phyloP scores from a whole-genome alignment of 2,888 invertebrate species.

The Eueremaeus valkanovi region DNA sequence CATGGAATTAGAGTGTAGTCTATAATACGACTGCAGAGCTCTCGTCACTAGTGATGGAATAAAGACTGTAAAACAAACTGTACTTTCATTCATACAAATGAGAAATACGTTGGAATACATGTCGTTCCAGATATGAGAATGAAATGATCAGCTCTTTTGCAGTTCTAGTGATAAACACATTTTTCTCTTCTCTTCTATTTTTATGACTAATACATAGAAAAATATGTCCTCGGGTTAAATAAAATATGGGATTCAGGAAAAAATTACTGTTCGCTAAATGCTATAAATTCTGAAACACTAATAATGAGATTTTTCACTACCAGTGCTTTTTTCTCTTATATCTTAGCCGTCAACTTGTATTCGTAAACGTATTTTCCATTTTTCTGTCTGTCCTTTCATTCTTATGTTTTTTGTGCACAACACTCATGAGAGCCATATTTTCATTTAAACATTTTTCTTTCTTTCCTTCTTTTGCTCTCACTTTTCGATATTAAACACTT shows the following conservation, averaged over 20 bases:
- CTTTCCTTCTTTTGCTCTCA: background rate
- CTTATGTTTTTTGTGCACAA: background rate
- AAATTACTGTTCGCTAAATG: too few relatives aligned
- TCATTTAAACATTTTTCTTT: conserved; percentile 22
- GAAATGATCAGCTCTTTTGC: too few relatives aligned
- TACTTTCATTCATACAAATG: too few relatives aligned
- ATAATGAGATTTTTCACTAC: background rate
- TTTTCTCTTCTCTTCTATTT: too few relatives aligned
- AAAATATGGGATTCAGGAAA: too few relatives aligned
- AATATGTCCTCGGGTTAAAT: background rate
- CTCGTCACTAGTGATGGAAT: too few relatives aligned
- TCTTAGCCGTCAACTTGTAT: background rate
- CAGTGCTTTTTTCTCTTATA: background rate
- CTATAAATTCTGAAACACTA: background rate
- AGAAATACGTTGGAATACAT: too few relatives aligned
- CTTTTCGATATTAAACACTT: conserved; percentile 1
- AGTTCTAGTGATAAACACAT: too few relatives aligned
- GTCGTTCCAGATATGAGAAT: too few relatives aligned
- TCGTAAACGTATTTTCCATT: background rate
- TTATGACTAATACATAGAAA: background rate
- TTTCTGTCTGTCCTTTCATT: background rate
- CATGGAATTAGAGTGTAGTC: background rate
- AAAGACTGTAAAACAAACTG: too few relatives aligned
- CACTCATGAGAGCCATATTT: conserved; percentile 37
- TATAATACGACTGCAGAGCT: too few relatives aligned